A percentile compares a stretch with the other conserved stretches of the same genome.
phyloP scores from a whole-genome alignment of 1,140 invertebrate genomes.

The Schmidtea mediterranea region DNA sequence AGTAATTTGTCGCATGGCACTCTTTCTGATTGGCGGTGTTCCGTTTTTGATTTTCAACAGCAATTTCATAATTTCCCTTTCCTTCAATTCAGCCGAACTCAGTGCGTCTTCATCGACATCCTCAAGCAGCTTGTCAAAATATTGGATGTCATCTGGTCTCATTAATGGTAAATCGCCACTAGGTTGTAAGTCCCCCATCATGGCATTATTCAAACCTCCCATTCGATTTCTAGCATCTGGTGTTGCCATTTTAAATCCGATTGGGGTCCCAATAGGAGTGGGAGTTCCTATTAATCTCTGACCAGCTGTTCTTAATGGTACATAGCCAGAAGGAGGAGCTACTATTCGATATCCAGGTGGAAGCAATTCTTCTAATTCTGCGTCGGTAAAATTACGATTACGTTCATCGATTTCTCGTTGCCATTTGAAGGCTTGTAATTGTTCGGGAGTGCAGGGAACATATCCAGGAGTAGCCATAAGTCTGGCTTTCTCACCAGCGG shows the following conservation, averaged over 20 bases:
- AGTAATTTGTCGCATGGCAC: constrained; percentile 80
- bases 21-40: constrained; percentile 90
- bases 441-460: constrained; percentile 91
- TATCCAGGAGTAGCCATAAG: constrained; percentile 59
- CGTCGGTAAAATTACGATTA: constrained; percentile 75
- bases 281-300: constrained; percentile 85
- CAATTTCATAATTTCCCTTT: constrained; percentile 94
- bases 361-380: constrained; percentile 84
- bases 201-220: constrained; percentile 31
- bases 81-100: constrained; percentile 82
- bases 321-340: constrained; percentile 72
- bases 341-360: constrained; percentile 88
- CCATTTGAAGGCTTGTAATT: constrained; percentile 89
- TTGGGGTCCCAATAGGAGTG: constrained; percentile 60
- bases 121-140: constrained; percentile 88
- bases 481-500: constrained; percentile 83
- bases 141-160: constrained; percentile 97
- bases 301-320: constrained; percentile 83
- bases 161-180: constrained; percentile 85
- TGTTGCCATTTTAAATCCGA: constrained; percentile 66
- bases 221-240: constrained; percentile 19
- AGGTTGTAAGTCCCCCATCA: constrained; percentile 80
- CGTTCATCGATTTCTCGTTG: constrained; percentile 92
- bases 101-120: constrained; percentile 89
- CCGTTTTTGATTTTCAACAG: constrained; percentile 96